Evolutionary conservation across 2,888 invertebrate species (phyloP), one percentile per base, ranked within the genome.

Genomic region (Isotomurus palustris): DNA sequence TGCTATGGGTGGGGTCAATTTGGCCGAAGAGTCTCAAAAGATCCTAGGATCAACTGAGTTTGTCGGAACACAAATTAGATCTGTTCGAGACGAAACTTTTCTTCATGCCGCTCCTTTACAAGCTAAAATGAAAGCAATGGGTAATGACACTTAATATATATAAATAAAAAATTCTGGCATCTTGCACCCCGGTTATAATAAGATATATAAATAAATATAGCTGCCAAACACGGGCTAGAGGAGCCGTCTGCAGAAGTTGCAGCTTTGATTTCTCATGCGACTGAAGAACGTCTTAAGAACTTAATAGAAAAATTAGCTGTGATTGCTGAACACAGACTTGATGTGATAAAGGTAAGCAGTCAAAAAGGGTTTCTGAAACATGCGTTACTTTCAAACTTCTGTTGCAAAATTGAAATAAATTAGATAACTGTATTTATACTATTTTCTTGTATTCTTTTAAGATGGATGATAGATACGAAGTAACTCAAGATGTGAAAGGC

Each of bases 1-100:
- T 28, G 94, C 96, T 10, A 96, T 97, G 96, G 96, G 96, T 64
- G 96, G 96, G 50, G 96, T 97, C 54, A 97, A 97, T 78, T 81
- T 97, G 72, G 89, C 90, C 0, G 96, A 97, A 77, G 96, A 97
- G 77, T 88, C 90, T 35, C 93, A 93, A 76, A 85, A 91, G 76
- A 96, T 96, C 73, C 81, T 96, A 60, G 91, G 91, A 14, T 86
- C 90, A 17, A 88, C 91, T 2, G 91, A 92, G 72, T 84, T 90
- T 75, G 88, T 92, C 66, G 91, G 91, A 25, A 88, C 90, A 1
- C 91, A 91, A 75, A 87, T 88, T 61, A 76, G 86, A 65, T 94
- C 94, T 0, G 93, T 93, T 78, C 93, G 92, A 76, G 96, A 96
- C 74, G 94, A 95, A 75, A 83, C 84, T 72, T 85, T 94, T 75